Evolutionary conservation across 92 coral and sea anemone species (phyloP).

Genomic region (Muricea muricata): DNA sequence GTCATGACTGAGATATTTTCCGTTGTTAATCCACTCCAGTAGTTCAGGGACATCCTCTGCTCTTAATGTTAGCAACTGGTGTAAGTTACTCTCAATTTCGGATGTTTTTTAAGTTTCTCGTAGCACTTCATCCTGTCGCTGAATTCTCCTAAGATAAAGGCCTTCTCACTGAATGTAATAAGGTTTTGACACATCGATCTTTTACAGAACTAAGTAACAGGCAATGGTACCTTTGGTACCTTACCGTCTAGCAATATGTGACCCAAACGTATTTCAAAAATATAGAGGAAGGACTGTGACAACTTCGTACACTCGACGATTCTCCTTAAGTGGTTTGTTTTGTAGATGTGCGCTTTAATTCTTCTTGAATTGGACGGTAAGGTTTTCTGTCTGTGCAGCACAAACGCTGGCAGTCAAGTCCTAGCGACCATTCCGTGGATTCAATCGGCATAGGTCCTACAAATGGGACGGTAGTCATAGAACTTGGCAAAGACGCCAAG

Average conservation of each 20-base stretch:
- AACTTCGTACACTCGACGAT: neutral
- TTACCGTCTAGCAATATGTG: neutral
- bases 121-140: neutral
- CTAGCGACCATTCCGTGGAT: neutral
- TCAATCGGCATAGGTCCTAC: neutral
- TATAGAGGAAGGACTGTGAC: neutral
- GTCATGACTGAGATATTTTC: slow-evolving; percentile 42
- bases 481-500: neutral
- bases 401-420: neutral
- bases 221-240: neutral
- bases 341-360: neutral
- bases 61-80: too few relatives aligned
- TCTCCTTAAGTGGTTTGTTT: neutral
- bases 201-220: neutral
- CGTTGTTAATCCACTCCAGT: slow-evolving; percentile 24
- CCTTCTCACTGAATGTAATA: neutral
- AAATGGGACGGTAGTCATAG: neutral
- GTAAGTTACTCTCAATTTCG: too few relatives aligned
- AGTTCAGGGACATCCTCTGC: too few relatives aligned
- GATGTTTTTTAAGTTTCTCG: neutral
- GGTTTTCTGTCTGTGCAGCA: too few relatives aligned
- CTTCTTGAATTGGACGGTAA: neutral
- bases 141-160: neutral
- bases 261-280: neutral
- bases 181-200: neutral